Conservation (phyloP, 2,797 vertebrate genomes). For the Enteromius unitaeniatus region DNA sequence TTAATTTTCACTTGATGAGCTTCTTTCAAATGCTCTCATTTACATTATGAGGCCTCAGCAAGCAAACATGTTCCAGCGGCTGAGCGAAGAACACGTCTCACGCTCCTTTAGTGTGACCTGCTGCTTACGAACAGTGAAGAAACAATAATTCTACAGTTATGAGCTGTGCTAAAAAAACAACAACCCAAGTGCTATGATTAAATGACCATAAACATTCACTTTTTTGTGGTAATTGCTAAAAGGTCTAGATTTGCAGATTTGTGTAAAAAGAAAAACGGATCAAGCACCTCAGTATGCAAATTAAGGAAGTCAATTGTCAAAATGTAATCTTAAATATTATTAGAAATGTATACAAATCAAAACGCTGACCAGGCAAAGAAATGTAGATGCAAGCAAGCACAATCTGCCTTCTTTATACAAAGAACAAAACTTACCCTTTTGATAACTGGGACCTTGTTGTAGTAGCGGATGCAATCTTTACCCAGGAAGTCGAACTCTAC, state of each 20-base stretch:
- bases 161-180: slow-evolving; percentile 3
- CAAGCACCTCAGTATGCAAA: no score
- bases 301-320: not conserved
- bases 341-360: not conserved
- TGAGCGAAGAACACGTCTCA: slow-evolving; percentile 71
- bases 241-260: not conserved
- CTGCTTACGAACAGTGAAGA: not conserved
- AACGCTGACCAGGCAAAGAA: not conserved
- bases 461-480: slow-evolving; percentile 83
- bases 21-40: slow-evolving; percentile 76
- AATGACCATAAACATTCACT: not conserved
- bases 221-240: not conserved
- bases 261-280: not conserved
- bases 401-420: not conserved
- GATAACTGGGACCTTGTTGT: slow-evolving; percentile 79
- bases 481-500: slow-evolving; percentile 84
- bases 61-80: slow-evolving; percentile 72
- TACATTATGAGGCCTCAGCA: slow-evolving; percentile 78
- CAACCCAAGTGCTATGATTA: slow-evolving; percentile 4
- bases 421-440: slow-evolving; percentile 71
- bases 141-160: slow-evolving; percentile 7
- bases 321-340: not conserved
- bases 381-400: not conserved
- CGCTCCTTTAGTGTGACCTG: slow-evolving; percentile 35
- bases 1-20: slow-evolving; percentile 76